phyloP scores from a whole-genome alignment of 2,797 vertebrate genomes.

The Nothura maculosa region DNA sequence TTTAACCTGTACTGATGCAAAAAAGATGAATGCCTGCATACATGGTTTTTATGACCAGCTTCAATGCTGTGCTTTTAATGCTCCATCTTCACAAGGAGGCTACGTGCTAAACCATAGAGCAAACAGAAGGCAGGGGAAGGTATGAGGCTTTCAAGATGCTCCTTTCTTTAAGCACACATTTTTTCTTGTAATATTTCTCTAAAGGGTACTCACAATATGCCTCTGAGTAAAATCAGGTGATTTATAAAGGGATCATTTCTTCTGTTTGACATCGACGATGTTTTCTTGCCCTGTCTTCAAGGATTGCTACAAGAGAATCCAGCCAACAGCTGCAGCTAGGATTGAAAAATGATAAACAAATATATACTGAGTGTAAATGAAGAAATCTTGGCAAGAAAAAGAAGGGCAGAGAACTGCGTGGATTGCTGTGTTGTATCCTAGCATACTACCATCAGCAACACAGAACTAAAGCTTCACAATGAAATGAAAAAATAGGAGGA shows the following conservation, averaged over 20 bases:
- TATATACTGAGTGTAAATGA: background rate
- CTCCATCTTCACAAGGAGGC: background rate
- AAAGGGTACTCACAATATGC: background rate
- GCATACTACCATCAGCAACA: background rate
- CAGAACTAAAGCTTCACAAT: background rate
- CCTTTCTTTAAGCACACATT: background rate
- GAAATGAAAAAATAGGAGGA: background rate
- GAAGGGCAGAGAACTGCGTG: background rate
- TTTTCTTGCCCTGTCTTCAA: background rate
- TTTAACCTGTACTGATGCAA: background rate
- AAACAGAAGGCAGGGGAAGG: background rate
- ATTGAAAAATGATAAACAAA: background rate
- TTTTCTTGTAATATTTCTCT: background rate
- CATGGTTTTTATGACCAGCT: background rate
- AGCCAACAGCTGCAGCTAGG: background rate
- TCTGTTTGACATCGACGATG: background rate
- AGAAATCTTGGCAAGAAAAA: background rate
- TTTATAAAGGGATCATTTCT: background rate
- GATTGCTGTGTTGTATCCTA: fast-evolving
- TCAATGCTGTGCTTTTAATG: background rate
- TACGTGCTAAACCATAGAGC: background rate
- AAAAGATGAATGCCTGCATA: background rate
- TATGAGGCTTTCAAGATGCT: background rate
- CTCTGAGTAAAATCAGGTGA: background rate
- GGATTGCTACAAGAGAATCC: background rate